Evolutionary conservation across 2,888 invertebrate genomes (phyloP).

Genomic region (Orthosia gracilis): DNA sequence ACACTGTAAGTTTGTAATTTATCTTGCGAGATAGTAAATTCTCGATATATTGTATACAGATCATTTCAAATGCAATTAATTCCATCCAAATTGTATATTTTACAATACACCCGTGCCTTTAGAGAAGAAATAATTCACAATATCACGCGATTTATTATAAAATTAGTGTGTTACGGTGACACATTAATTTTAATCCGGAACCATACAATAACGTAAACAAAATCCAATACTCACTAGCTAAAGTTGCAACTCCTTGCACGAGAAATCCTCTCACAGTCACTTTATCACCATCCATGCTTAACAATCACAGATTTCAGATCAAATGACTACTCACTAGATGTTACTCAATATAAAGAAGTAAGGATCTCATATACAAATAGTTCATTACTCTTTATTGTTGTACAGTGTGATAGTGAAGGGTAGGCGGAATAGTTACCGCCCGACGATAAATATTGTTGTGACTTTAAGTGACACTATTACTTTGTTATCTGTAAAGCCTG

Average conservation of each 20-base stretch:
- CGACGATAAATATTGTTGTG: slow-evolving; percentile 40
- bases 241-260: slow-evolving; percentile 53
- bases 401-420: slow-evolving; percentile 41
- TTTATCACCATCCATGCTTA: slow-evolving; percentile 60
- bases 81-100: no score
- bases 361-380: slow-evolving; percentile 47
- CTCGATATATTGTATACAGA: no score
- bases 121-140: no score
- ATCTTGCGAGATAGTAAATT: no score
- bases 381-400: slow-evolving; percentile 54
- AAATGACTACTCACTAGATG: slow-evolving; percentile 28
- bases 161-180: background rate
- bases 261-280: slow-evolving; percentile 45
- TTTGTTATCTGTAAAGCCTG: slow-evolving; percentile 45
- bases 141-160: no score
- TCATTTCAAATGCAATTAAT: no score
- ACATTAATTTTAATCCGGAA: background rate
- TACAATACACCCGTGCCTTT: no score
- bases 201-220: background rate
- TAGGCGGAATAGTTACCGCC: slow-evolving; percentile 16
- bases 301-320: slow-evolving; percentile 39
- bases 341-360: slow-evolving; percentile 56
- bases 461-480: slow-evolving; percentile 32
- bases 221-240: slow-evolving; percentile 61
- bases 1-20: no score